Percentiles rank a stretch among this genome's conserved stretches.
Evolutionary conservation across 1,140 invertebrate species (phyloP).

Genomic region (Drosophila nikananu): DNA sequence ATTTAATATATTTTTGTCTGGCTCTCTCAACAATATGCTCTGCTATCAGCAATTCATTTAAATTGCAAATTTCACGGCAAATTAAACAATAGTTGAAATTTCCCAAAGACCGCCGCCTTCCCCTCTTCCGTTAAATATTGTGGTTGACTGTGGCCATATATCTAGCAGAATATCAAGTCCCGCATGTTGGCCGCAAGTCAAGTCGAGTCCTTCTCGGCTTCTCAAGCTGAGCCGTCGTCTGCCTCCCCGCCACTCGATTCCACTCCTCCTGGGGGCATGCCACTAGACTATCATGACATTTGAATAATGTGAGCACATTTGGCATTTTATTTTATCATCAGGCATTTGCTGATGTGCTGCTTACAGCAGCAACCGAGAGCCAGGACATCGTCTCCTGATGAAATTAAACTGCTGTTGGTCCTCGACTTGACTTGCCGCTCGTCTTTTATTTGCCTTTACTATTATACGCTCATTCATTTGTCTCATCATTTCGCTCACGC

Average conservation of each 20-base stretch:
- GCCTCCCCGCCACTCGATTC: background rate
- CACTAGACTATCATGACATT: constrained; percentile 78
- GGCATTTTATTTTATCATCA: constrained; percentile 82
- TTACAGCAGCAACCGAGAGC: constrained; percentile 23
- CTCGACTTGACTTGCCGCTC: constrained; percentile 40
- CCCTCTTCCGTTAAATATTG: constrained; percentile 22
- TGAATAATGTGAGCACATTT: constrained; percentile 81
- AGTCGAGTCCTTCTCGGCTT: constrained; percentile 18
- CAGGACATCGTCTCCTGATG: constrained; percentile 53
- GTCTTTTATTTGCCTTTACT: constrained; percentile 70
- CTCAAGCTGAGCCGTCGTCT: constrained; percentile 37
- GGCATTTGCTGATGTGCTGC: constrained; percentile 74
- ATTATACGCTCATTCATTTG: constrained; percentile 72
- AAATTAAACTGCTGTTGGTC: constrained; percentile 71
- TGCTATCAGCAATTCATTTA: constrained; percentile 4
- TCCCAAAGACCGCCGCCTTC: background rate
- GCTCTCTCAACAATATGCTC: constrained; percentile 9
- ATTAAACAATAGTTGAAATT: constrained; percentile 59
- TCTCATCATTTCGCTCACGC: constrained; percentile 61
- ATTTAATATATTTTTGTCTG: constrained; percentile 5
- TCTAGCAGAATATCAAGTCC: constrained; percentile 26
- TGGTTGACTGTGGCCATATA: constrained; percentile 40
- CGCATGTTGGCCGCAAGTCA: constrained; percentile 36
- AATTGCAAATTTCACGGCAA: constrained; percentile 50
- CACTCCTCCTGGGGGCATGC: constrained; percentile 8